phyloP scores from a whole-genome alignment of 2,113 vertebrate genomes.

The Sorex fumeus region DNA sequence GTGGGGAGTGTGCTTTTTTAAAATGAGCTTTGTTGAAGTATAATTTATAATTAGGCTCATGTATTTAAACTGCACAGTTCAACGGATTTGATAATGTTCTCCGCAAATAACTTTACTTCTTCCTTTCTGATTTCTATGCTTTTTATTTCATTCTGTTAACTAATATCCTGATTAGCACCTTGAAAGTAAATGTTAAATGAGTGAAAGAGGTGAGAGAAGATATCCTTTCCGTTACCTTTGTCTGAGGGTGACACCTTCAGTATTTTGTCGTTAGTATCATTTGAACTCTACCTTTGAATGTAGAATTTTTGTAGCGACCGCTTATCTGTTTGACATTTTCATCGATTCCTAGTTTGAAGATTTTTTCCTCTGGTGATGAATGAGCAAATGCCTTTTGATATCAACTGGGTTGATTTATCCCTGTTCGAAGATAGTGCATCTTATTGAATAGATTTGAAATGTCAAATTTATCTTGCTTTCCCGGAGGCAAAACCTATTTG shows the following conservation, averaged over 20 bases:
- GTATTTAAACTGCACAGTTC: conserved; percentile 26
- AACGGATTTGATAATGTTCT: conserved; percentile 12
- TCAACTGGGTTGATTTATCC: neutral
- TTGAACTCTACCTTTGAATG: neutral
- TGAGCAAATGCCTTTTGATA: conserved; percentile 20
- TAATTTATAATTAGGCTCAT: conserved; percentile 21
- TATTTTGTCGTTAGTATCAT: conserved; percentile 40
- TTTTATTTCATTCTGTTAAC: conserved; percentile 55
- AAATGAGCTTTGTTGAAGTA: conserved; percentile 29
- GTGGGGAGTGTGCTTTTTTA: no score
- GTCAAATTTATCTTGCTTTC: conserved; percentile 18
- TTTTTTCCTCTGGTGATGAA: conserved; percentile 36
- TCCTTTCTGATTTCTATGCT: neutral
- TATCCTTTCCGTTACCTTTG: conserved; percentile 49
- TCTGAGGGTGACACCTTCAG: neutral
- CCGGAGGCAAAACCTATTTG: neutral
- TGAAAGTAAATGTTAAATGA: neutral
- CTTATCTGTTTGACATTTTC: conserved; percentile 1
- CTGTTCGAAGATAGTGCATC: neutral
- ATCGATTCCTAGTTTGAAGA: conserved; percentile 10
- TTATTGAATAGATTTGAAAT: conserved; percentile 26
- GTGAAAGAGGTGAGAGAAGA: neutral
- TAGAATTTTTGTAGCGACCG: neutral
- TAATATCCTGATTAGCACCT: conserved; percentile 17
- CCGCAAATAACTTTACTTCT: neutral